Evolutionary conservation across 2,888 invertebrate genomes (phyloP), one percentile per base, ranked within the genome.

Genomic region (Ashinkailepas kermadecensis): DNA sequence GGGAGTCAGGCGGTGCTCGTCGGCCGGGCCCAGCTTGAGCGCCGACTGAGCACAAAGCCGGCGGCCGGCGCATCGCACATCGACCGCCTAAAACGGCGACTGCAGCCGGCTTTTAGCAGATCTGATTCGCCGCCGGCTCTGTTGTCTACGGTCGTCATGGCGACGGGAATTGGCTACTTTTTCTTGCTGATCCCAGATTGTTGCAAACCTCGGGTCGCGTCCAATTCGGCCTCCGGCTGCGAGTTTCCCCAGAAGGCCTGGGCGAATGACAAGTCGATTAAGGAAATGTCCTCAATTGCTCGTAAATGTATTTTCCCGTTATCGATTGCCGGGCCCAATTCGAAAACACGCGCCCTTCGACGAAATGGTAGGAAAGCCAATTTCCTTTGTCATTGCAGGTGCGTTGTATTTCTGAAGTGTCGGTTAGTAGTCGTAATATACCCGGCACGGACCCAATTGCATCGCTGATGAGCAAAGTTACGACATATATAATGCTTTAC

Each of bases 121-220:
- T 74, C 21, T 74, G 54, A 39, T 54, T 74, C 74, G 59, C 59
- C 74, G 18, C 54, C 54, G 18, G 74, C 54, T 54, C 74, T 74
- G 74, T 74, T 74, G 74, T 2, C 74, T 9, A 23, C 15, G 18
- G 74, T 74, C 10, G 74, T 54, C 74, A 54, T 74, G 74, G 54
- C 18, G 13, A 74, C 74, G 54, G 74, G 54, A 74, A 74, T 54
- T 21, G 74, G 74, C 18, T n/a, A n/a, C 67, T 67, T 67, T 67
- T 67, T 67, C 67, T 67, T 67, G 67, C 67, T 67, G 67, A 67
- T 67, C 67, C 67, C 25, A n/a, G 62, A 62, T 62, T 62, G 62
- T 62, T 62, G 62, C 62, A 62, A 62, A 18, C 7, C 18, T 62
- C 18, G 62, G 62, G 18, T 15, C 62, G 18, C 62, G 39, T 39